Percentiles rank a stretch among this genome's conserved stretches.
Conservation (phyloP, 2,888 invertebrate genomes). For the Mimachlamys varia region DNA sequence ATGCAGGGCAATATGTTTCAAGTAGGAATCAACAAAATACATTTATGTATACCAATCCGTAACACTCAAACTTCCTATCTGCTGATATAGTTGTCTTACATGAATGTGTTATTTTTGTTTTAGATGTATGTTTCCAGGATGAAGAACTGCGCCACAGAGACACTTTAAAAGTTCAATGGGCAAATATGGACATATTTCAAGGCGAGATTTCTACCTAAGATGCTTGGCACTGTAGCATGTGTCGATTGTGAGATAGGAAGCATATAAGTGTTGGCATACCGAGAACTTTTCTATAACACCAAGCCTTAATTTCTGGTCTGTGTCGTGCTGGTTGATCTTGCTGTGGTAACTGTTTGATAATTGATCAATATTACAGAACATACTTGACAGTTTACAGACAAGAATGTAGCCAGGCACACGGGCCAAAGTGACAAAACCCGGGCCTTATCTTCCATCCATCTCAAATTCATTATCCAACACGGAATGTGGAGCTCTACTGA, state of each 20-base stretch:
- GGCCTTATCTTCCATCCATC: neutral
- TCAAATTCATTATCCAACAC: slow-evolving; percentile 14
- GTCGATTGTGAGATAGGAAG: neutral
- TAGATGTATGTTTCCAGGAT: too few relatives aligned
- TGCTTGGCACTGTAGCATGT: neutral
- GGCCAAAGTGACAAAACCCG: neutral
- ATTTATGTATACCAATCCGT: too few relatives aligned
- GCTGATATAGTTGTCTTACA: too few relatives aligned
- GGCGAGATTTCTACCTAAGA: neutral
- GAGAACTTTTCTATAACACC: neutral
- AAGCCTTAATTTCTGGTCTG: neutral
- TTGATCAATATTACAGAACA: slow-evolving; percentile 14
- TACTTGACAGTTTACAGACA: slow-evolving; percentile 10
- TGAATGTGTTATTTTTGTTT: too few relatives aligned
- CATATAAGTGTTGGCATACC: neutral
- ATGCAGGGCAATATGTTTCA: too few relatives aligned
- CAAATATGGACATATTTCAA: neutral
- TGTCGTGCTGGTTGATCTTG: neutral
- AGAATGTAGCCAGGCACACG: neutral
- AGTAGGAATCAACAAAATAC: too few relatives aligned
- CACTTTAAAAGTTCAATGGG: neutral
- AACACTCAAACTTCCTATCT: too few relatives aligned
- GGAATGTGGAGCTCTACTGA: neutral
- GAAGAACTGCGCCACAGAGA: neutral
- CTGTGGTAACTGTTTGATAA: neutral